These are phyloP conservation scores for Lamellibrachia luymesi DNA, from an alignment of 1,140 invertebrate species.

Conservation along the genomic window DNA sequence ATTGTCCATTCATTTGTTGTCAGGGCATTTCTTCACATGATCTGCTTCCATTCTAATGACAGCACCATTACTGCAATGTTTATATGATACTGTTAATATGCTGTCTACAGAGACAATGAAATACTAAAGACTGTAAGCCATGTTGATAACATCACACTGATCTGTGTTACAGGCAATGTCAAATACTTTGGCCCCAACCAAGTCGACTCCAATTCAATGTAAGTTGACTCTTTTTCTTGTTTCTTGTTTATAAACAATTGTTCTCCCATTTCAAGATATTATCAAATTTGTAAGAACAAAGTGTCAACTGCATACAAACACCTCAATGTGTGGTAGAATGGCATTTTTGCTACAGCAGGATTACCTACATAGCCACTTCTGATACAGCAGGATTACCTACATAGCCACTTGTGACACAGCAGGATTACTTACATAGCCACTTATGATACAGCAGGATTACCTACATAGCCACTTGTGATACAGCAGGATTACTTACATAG, in stretches of 20 bases:
- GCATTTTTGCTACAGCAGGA: neutral
- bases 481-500: too few species aligned
- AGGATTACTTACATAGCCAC: too few species aligned
- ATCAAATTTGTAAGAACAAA: neutral
- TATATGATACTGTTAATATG: neutral
- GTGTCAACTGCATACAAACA: neutral
- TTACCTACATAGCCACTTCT: too few species aligned
- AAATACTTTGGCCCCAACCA: constrained; percentile 29
- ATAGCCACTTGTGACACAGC: too few species aligned
- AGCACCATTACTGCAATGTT: neutral
- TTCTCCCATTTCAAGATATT: neutral
- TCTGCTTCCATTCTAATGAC: too few species aligned
- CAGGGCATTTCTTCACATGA: too few species aligned
- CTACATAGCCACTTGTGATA: neutral
- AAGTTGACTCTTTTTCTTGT: neutral
- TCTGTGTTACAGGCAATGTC: constrained; percentile 20
- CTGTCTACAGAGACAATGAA: neutral
- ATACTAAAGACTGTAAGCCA: neutral
- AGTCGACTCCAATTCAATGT: constrained; percentile 20
- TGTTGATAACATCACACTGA: neutral
- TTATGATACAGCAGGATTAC: neutral
- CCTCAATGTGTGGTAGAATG: neutral
- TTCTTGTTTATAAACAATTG: neutral
- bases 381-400: too few species aligned
- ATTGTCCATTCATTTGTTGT: too few species aligned